These are phyloP conservation scores for Rapana venosa DNA, from an alignment of 2,888 invertebrate species.

Conservation along the genomic window DNA sequence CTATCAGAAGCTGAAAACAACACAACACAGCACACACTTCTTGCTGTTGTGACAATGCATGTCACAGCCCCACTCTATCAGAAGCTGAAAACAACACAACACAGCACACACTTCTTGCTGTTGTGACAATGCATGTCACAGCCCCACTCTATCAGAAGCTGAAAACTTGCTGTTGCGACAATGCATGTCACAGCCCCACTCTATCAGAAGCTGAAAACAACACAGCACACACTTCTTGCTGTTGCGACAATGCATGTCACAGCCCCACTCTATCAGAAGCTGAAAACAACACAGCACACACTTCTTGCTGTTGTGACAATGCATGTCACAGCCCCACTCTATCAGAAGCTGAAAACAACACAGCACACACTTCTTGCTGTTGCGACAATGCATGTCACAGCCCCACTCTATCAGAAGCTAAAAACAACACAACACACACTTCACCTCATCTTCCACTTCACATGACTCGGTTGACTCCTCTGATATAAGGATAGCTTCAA, in stretches of 20 bases:
- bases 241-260: conserved; percentile 73
- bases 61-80: conserved; percentile 78
- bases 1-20: conserved; percentile 71
- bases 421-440: neutral
- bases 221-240: too few species aligned
- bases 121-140: conserved; percentile 75
- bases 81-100: neutral
- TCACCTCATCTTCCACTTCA: too few species aligned
- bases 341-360: too few species aligned
- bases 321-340: too few species aligned
- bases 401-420: too few species aligned
- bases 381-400: too few species aligned
- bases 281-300: too few species aligned
- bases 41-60: conserved; percentile 70
- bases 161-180: conserved; percentile 65
- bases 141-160: conserved; percentile 78
- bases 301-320: too few species aligned
- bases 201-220: too few species aligned
- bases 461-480: too few species aligned
- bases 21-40: conserved; percentile 15
- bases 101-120: conserved; percentile 52
- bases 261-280: conserved; percentile 77
- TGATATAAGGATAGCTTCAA: too few species aligned
- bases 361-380: too few species aligned
- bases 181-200: conserved; percentile 77